Percentiles rank a stretch among this genome's conserved stretches.
Evolutionary conservation across 2,797 vertebrate species (phyloP).

Genomic region (Propithecus deckenii): DNA sequence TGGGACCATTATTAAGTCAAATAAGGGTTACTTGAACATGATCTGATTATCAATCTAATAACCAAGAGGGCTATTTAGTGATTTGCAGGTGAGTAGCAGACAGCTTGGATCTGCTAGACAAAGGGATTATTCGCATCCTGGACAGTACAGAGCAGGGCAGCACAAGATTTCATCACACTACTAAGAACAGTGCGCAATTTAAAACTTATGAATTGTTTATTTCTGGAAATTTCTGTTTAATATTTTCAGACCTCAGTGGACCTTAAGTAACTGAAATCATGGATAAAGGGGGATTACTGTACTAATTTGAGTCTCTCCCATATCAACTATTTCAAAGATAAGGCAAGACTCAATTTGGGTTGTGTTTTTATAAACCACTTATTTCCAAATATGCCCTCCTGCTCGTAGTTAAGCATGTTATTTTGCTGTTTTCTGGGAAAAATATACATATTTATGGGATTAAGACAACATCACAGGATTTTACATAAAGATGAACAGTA

Average conservation of each 20-base stretch:
- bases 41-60: background rate
- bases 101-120: background rate
- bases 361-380: background rate
- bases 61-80: background rate
- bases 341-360: background rate
- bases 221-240: background rate
- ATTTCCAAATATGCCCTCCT: background rate
- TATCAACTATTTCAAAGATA: background rate
- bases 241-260: background rate
- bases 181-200: background rate
- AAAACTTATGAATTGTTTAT: background rate
- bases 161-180: background rate
- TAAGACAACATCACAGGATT: background rate
- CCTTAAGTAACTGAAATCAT: background rate
- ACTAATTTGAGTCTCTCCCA: background rate
- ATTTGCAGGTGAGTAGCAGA: background rate
- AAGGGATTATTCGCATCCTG: background rate
- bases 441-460: background rate
- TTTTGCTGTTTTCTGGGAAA: background rate
- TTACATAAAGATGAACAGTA: background rate
- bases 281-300: background rate
- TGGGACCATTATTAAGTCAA: background rate
- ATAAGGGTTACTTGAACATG: background rate
- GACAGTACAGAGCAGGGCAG: background rate
- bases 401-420: background rate